Evolutionary conservation across 2,888 invertebrate species (phyloP), one percentile per base, ranked within the genome.

Genomic region (Incurvaria masculella): DNA sequence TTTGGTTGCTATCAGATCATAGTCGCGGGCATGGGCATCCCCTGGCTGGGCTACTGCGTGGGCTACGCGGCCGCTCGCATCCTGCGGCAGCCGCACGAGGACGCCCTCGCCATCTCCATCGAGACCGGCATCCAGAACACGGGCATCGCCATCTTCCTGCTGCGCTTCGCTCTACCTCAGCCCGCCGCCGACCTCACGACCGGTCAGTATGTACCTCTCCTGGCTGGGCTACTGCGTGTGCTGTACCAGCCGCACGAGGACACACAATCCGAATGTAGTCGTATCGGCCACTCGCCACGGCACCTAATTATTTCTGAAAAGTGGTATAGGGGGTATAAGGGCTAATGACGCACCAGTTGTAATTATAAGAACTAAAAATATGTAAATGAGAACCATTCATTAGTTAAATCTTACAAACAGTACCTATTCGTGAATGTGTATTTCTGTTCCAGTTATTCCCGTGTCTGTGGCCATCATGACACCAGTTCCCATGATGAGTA

Each of bases 111-210:
- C 4, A 94, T 97, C 59, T 88, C 92, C 44, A 88, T 97, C 44
- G 97, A 97, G 78, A 91, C 93, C 4, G 94, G 96, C 45, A 87
- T 96, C 47, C 95, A 96, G 72, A 97, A 97, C 72, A 94, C 95
- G 0, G 95, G 94, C 41, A 87, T 97, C 53, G 84, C 95, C 1
- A 95, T 97, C 59, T 92, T 96, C 67, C 78, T 97, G 57, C 72
- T 97, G 47, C 75, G 90, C 49, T 87, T 92, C 61, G 86, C 91
- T 3, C 76, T 97, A 49, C 84, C 83, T 0, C 90, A 93, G 60
- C 96, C 96, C 0, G 88, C 89, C 54, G 91, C 90, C 0, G 95
- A 96, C 72, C 76, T 96, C 42, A 92, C 95, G 3, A 92, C 94
- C 42, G 87, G 89, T 88, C 66, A 63, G 55, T 52, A 38, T 17